Conservation (phyloP, 2,888 invertebrate species). For the Drosophila merina region DNA sequence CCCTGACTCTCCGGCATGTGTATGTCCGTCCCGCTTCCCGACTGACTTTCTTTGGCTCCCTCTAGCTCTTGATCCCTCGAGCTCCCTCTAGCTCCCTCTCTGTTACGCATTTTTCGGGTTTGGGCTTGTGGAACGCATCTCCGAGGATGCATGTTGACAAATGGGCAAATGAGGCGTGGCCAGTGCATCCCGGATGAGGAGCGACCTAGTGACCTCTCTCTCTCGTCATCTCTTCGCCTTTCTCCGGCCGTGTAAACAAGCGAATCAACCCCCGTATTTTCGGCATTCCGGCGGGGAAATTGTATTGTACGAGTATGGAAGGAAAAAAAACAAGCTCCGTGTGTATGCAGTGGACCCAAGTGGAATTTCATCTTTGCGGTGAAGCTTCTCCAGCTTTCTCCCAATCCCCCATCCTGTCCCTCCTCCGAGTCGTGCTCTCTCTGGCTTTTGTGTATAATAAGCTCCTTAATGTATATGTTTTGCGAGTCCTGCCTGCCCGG, state of each 20-base stretch:
- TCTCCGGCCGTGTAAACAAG: constrained; percentile 18
- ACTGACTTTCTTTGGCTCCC: constrained; percentile 1
- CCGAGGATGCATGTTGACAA: constrained; percentile 62
- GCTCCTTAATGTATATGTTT: constrained; percentile 21
- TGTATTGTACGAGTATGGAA: constrained; percentile 24
- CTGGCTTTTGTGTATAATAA: constrained; percentile 35
- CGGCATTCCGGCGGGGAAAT: constrained; percentile 37
- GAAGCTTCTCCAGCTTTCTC: not conserved
- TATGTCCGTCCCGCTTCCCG: not conserved
- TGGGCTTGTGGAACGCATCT: constrained; percentile 69
- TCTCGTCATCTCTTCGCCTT: not conserved
- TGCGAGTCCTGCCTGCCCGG: constrained; percentile 36
- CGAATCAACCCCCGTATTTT: constrained; percentile 22
- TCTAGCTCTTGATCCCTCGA: not conserved
- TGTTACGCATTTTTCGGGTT: constrained; percentile 2
- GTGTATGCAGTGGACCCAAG: constrained; percentile 8
- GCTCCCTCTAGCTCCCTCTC: constrained; percentile 3
- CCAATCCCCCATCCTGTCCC: not conserved
- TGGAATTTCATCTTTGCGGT: constrained; percentile 8
- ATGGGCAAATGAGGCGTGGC: constrained; percentile 66
- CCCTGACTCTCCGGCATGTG: not conserved
- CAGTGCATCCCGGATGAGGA: constrained; percentile 43
- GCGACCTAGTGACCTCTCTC: constrained; percentile 45
- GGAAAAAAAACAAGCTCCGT: constrained; percentile 2
- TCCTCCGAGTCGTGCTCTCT: not conserved